Evolutionary conservation across 2,113 vertebrate genomes (phyloP).

Genomic region (Oryzias curvinotus): DNA sequence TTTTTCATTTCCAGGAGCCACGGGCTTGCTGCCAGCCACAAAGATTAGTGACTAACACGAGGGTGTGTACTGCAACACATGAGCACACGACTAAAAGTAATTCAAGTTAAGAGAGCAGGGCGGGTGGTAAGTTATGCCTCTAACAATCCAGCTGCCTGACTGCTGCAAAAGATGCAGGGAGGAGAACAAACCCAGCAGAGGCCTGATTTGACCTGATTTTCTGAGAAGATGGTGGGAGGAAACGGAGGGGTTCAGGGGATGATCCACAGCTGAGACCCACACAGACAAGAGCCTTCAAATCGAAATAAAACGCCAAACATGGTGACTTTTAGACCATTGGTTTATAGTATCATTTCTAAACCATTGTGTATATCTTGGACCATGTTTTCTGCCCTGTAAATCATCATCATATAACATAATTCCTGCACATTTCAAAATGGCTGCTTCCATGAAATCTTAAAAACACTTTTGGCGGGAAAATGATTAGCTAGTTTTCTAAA

Average conservation of each 20-base stretch:
- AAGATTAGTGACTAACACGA: conserved; percentile 14
- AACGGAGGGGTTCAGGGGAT: conserved; percentile 15
- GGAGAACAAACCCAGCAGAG: conserved; percentile 30
- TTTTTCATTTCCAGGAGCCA: background rate
- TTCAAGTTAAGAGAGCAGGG: conserved; percentile 26
- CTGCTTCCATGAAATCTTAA: too few species aligned
- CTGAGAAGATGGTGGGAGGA: conserved; percentile 13
- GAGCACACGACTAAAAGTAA: conserved; percentile 24
- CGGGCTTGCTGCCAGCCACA: conserved; percentile 12
- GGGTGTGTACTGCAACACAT: conserved; percentile 23
- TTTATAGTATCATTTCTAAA: too few species aligned
- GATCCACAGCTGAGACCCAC: conserved; percentile 17
- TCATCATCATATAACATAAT: too few species aligned
- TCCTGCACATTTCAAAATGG: too few species aligned
- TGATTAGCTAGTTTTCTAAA: too few species aligned
- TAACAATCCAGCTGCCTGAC: conserved; percentile 44
- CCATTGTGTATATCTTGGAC: too few species aligned
- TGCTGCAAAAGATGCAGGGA: conserved; percentile 46
- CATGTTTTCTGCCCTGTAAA: too few species aligned
- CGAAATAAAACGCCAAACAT: too few species aligned
- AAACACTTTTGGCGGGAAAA: too few species aligned
- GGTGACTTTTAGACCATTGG: too few species aligned
- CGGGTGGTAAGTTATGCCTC: conserved; percentile 32
- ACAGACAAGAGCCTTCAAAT: conserved; percentile 7
- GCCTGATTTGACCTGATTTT: conserved; percentile 53